Evolutionary conservation across 2,113 vertebrate genomes (phyloP).

Genomic region (Hucho hucho): DNA sequence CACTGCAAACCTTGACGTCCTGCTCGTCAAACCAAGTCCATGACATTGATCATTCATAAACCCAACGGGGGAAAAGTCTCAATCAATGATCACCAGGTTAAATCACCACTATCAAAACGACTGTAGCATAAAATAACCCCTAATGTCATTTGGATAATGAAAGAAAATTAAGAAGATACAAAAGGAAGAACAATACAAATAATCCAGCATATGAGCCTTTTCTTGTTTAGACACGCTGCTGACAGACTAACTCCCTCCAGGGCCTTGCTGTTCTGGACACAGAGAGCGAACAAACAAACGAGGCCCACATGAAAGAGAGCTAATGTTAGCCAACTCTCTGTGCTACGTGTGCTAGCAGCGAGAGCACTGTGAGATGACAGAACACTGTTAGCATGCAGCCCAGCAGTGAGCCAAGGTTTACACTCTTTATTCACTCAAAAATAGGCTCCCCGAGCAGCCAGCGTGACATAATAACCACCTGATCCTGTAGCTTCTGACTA

Average conservation of each 20-base stretch:
- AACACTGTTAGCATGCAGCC: constrained; percentile 3
- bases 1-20: neutral
- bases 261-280: constrained; percentile 74
- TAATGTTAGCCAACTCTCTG: constrained; percentile 51
- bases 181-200: constrained; percentile 26
- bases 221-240: constrained; percentile 46
- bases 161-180: constrained; percentile 1
- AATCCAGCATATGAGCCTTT: constrained; percentile 31
- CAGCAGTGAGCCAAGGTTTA: constrained; percentile 33
- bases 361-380: constrained; percentile 33
- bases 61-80: neutral
- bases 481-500: constrained; percentile 44
- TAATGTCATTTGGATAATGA: constrained; percentile 14
- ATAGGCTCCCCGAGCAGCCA: constrained; percentile 8
- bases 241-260: constrained; percentile 43
- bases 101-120: neutral
- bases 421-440: constrained; percentile 18
- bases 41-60: neutral
- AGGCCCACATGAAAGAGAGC: constrained; percentile 69
- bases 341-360: constrained; percentile 51
- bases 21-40: neutral
- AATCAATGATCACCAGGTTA: neutral
- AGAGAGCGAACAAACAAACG: constrained; percentile 56
- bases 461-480: constrained; percentile 9
- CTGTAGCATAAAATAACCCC: constrained; percentile 12